These are phyloP conservation scores for Mylabris phalerata DNA, from an alignment of 1,140 invertebrate species.

Conservation along the genomic window DNA sequence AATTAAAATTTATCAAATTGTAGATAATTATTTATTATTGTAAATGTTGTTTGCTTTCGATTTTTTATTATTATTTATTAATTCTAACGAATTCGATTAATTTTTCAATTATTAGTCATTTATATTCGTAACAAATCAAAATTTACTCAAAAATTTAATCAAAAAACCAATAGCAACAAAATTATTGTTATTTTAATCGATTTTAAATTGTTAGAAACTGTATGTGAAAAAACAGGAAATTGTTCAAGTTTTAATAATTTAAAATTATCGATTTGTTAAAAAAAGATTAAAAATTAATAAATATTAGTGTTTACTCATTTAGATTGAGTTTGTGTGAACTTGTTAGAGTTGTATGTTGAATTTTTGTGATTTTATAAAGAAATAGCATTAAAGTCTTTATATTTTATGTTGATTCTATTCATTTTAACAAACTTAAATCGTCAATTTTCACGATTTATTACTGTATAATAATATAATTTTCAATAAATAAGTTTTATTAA, in stretches of 20 bases:
- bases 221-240: conserved; percentile 12
- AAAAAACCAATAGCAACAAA: too few relatives aligned
- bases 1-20: neutral
- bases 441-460: too few relatives aligned
- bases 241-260: conserved; percentile 24
- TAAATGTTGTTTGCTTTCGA: conserved; percentile 28
- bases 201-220: neutral
- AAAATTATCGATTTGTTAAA: conserved; percentile 18
- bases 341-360: conserved; percentile 36
- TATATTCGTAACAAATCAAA: conserved; percentile 9
- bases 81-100: conserved; percentile 13
- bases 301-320: conserved; percentile 20
- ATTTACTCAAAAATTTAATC: conserved; percentile 17
- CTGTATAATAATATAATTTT: too few relatives aligned
- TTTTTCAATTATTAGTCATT: conserved; percentile 15
- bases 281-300: conserved; percentile 1
- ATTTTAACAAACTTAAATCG: too few relatives aligned
- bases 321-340: conserved; percentile 36
- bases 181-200: too few relatives aligned
- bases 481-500: too few relatives aligned
- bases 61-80: conserved; percentile 6
- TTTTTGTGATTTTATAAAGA: conserved; percentile 39
- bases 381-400: conserved; percentile 15
- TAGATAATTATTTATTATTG: conserved; percentile 9
- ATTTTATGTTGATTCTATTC: neutral